These are phyloP conservation scores for Alauda arvensis DNA, from an alignment of 2,797 vertebrate genomes.

Conservation along the genomic window DNA sequence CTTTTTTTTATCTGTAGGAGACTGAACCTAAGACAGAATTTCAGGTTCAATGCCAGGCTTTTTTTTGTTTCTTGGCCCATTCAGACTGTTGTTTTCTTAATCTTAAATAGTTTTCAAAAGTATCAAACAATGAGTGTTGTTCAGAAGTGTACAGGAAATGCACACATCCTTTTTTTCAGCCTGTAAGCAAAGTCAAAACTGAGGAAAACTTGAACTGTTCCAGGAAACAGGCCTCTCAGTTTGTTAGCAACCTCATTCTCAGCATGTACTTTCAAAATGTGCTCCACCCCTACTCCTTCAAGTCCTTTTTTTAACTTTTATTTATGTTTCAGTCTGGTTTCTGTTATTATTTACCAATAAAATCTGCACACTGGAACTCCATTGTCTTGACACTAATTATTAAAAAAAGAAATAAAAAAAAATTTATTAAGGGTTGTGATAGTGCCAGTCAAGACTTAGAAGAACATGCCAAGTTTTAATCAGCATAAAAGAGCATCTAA, in stretches of 20 bases:
- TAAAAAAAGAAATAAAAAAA: neutral
- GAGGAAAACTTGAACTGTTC: neutral
- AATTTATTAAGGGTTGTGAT: neutral
- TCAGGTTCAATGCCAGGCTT: neutral
- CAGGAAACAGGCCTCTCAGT: constrained; percentile 3
- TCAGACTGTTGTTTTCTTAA: neutral
- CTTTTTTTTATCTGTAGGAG: neutral
- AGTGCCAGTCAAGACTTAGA: neutral
- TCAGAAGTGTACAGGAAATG: constrained; percentile 13
- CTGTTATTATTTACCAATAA: neutral
- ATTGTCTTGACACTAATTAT: neutral
- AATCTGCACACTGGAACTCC: neutral
- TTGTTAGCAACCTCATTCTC: neutral
- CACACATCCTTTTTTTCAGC: neutral
- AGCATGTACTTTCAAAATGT: neutral
- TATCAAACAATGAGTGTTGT: neutral
- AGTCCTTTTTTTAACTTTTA: neutral
- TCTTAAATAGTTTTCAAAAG: neutral
- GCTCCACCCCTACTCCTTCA: neutral
- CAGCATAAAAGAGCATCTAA: neutral
- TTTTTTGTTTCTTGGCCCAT: neutral
- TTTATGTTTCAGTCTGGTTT: neutral
- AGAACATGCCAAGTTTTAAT: neutral
- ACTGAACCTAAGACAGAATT: neutral
- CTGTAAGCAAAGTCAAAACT: neutral